Evolutionary conservation across 2,797 vertebrate genomes (phyloP), one percentile per base, ranked within the genome.

Genomic region (Otus scops): DNA sequence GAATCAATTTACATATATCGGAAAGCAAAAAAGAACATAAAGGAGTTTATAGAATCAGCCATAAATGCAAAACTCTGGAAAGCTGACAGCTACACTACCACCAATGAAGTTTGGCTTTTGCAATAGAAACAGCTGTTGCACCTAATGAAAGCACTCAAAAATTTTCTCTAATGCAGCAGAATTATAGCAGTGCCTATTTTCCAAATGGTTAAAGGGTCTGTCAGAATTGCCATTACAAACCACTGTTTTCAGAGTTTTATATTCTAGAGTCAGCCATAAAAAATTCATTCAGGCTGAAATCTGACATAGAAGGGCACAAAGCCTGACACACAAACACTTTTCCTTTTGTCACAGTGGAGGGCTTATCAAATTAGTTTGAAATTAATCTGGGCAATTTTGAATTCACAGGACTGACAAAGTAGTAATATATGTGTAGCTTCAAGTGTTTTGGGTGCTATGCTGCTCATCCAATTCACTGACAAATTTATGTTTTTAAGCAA

Each of bases 41-140:
- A 95, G 92, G 85, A 83, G 61, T 83, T 97, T 96, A 95, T 96
- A 96, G 91, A 94, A 97, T 67, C 96, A 96, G 93, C 97, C 89
- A 92, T 97, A 96, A 97, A 90, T 16, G 34, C 89, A 69, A 91
- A 95, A 84, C 92, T 93, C 92, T 65, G 67, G 82, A 45, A 97
- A 94, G 96, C 96, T 97, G 96, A 93, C 91, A 97, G 95, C 95
- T 91, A 43, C 10, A 16, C 92, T 92, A n/a, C 94, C 97, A 96
- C 95, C 94, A 96, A 45, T 91, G 95, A 95, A 95, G 94, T 98
- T 94, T 97, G 95, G 97, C 95, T 97, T 96, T 95, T 96, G 94
- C 95, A 96, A 93, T 48, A 96, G 97, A 98, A 98, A 97, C 97
- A 98, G 98, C 97, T 98, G 98, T 97, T 97, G 94, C 77, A 95